These are phyloP conservation scores for Lissonota sp. DNA, from an alignment of 2,888 invertebrate genomes.

Conservation along the genomic window DNA sequence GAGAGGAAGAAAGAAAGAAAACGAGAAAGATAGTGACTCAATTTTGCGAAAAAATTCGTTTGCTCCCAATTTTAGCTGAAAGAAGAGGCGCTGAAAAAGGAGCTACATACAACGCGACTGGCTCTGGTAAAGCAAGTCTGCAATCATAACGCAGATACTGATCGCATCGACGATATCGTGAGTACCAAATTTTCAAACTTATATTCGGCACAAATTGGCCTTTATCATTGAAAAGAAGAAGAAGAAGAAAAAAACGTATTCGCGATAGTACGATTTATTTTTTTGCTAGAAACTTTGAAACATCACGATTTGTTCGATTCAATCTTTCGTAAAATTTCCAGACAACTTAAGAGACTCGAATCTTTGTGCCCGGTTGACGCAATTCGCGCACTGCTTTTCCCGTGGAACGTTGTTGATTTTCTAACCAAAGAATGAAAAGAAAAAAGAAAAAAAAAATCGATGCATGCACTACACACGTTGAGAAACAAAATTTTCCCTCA, in stretches of 20 bases:
- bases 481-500: slow-evolving; percentile 32
- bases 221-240: slow-evolving; percentile 7
- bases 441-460: slow-evolving; percentile 3
- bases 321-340: slow-evolving; percentile 29
- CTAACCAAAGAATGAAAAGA: slow-evolving; percentile 31
- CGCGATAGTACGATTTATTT: neutral
- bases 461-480: slow-evolving; percentile 29
- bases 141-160: slow-evolving; percentile 87
- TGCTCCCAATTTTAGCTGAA: slow-evolving; percentile 86
- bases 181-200: slow-evolving; percentile 76
- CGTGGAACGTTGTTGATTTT: slow-evolving; percentile 34
- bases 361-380: neutral
- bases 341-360: slow-evolving; percentile 16
- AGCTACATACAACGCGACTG: slow-evolving; percentile 91
- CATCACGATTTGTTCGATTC: slow-evolving; percentile 46
- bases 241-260: neutral
- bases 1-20: slow-evolving; percentile 14
- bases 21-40: slow-evolving; percentile 16
- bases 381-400: slow-evolving; percentile 3
- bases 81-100: slow-evolving; percentile 91
- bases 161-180: slow-evolving; percentile 86
- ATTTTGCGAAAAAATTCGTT: slow-evolving; percentile 50
- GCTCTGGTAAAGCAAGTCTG: slow-evolving; percentile 89
- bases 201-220: slow-evolving; percentile 29
- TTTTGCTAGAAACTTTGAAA: slow-evolving; percentile 5